These are phyloP conservation scores for Hylaea fasciaria DNA, from an alignment of 2,888 invertebrate species.

Conservation along the genomic window DNA sequence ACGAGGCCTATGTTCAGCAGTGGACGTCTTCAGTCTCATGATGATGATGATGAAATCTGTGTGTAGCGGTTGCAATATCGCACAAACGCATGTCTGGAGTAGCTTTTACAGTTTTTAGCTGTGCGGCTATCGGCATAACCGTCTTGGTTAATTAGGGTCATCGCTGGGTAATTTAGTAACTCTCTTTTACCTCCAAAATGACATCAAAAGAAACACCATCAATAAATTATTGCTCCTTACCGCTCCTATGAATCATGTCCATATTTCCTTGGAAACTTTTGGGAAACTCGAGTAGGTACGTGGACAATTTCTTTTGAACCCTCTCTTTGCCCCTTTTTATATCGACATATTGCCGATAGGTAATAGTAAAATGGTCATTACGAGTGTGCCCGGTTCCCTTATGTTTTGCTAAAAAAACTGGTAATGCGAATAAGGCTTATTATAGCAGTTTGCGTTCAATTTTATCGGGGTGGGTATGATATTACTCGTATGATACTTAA, in stretches of 20 bases:
- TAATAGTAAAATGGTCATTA: slow-evolving; percentile 8
- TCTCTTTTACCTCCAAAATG: neutral
- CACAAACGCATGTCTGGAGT: too few relatives aligned
- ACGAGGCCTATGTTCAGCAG: too few relatives aligned
- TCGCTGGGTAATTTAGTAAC: neutral
- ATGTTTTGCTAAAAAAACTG: neutral
- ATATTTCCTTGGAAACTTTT: slow-evolving; percentile 39
- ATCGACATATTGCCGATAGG: slow-evolving; percentile 30
- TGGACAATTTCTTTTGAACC: slow-evolving; percentile 39
- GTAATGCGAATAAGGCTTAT: neutral
- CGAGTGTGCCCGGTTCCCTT: neutral
- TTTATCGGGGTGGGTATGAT: too few relatives aligned
- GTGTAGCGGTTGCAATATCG: too few relatives aligned
- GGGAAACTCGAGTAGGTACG: slow-evolving; percentile 31
- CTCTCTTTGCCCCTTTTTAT: slow-evolving; percentile 1
- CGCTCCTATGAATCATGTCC: slow-evolving; percentile 38
- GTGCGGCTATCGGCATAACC: too few relatives aligned
- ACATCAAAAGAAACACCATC: slow-evolving; percentile 32
- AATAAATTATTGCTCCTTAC: slow-evolving; percentile 45
- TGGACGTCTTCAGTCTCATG: too few relatives aligned
- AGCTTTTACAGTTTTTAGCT: too few relatives aligned
- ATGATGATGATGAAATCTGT: too few relatives aligned
- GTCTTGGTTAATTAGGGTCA: neutral
- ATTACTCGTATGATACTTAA: too few relatives aligned
- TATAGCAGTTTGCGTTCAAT: too few relatives aligned